Evolutionary conservation across 2,113 vertebrate species (phyloP).

Genomic region (Catagonus wagneri): DNA sequence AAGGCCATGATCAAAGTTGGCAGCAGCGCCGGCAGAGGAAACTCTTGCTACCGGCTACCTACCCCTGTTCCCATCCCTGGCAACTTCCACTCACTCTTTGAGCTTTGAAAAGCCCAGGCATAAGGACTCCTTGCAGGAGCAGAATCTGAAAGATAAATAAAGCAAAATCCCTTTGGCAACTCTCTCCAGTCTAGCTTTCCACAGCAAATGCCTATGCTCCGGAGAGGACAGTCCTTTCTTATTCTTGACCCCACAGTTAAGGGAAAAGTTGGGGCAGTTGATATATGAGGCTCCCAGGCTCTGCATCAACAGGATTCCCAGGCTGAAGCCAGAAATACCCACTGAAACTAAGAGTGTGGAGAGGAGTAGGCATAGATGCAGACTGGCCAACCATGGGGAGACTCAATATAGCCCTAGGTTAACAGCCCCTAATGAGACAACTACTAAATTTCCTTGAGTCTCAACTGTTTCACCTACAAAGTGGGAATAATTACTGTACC

Average conservation of each 20-base stretch:
- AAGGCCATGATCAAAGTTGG: constrained; percentile 76
- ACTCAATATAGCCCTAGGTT: not conserved
- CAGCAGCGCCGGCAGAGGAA: constrained; percentile 76
- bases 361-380: not conserved
- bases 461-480: not conserved
- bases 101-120: constrained; percentile 57
- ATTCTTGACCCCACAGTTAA: not conserved
- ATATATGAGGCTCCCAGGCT: not conserved
- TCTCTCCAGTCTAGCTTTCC: not conserved
- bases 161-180: constrained; percentile 11
- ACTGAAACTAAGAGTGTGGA: not conserved
- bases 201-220: not conserved
- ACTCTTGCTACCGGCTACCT: not conserved
- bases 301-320: not conserved
- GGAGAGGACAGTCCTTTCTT: not conserved
- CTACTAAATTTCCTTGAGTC: not conserved
- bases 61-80: constrained; percentile 29
- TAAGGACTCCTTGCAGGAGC: constrained; percentile 38
- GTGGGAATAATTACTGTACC: not conserved
- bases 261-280: not conserved
- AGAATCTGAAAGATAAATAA: constrained; percentile 51
- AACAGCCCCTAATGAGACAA: not conserved
- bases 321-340: not conserved
- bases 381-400: not conserved
- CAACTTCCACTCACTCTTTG: constrained; percentile 55